phyloP scores from a whole-genome alignment of 2,888 invertebrate genomes.

The Sceliomorpha sp. region DNA sequence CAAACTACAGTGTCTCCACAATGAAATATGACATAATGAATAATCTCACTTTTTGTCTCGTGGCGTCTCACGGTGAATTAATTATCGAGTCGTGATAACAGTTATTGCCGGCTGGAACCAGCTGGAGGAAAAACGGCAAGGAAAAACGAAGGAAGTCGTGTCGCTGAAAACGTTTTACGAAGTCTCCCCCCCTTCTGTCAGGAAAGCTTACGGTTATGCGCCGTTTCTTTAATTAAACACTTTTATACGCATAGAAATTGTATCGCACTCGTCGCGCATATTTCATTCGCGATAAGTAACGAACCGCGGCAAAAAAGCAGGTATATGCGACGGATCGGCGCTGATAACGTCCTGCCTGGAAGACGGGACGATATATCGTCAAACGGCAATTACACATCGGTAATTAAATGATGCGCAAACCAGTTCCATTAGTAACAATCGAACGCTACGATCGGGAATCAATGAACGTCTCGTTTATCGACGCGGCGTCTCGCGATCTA shows the following conservation, averaged over 20 bases:
- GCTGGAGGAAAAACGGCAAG: slow-evolving; percentile 10
- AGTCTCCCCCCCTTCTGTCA: slow-evolving; percentile 24
- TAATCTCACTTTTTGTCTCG: no score
- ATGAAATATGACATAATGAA: no score
- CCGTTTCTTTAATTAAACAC: slow-evolving; percentile 24
- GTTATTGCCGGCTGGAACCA: slow-evolving; percentile 15
- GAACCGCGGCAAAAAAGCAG: slow-evolving; percentile 35
- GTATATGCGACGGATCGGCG: slow-evolving; percentile 31
- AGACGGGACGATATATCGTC: slow-evolving; percentile 26
- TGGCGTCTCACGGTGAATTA: slow-evolving; percentile 11
- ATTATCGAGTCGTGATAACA: slow-evolving; percentile 10
- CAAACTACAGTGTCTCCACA: no score
- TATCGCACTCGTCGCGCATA: slow-evolving; percentile 13
- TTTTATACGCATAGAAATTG: slow-evolving; percentile 18
- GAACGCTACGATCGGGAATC: slow-evolving; percentile 47
- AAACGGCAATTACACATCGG: slow-evolving; percentile 42
- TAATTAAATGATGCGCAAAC: slow-evolving; percentile 47
- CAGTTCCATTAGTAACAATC: slow-evolving; percentile 53
- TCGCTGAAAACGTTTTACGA: slow-evolving; percentile 17
- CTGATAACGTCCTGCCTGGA: slow-evolving; percentile 25
- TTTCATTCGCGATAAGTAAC: slow-evolving; percentile 20
- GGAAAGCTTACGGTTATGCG: slow-evolving; percentile 38
- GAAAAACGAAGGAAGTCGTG: no score
- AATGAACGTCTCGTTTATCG: slow-evolving; percentile 37
- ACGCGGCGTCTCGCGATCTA: slow-evolving; percentile 1